phyloP scores from a whole-genome alignment of 2,797 vertebrate species.

The Clarias fuscus region DNA sequence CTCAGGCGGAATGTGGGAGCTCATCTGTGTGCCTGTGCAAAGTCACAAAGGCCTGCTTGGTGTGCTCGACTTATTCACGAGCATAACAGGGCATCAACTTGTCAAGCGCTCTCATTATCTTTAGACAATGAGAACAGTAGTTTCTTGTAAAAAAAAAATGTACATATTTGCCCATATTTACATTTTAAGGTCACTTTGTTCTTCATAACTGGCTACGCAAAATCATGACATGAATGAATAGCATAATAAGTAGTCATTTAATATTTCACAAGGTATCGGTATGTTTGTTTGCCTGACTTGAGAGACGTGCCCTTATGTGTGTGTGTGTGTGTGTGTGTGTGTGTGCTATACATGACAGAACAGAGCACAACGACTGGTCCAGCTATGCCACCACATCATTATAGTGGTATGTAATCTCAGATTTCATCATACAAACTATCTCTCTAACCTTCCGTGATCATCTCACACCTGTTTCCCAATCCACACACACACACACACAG shows the following conservation, averaged over 20 bases:
- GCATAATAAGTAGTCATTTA: constrained; percentile 14
- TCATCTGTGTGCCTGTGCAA: constrained; percentile 12
- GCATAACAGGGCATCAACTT: constrained; percentile 1
- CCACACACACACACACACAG: constrained; percentile 42
- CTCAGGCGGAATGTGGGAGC: not conserved
- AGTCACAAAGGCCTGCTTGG: not conserved
- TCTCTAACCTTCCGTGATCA: constrained; percentile 49
- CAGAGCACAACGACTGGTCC: constrained; percentile 55
- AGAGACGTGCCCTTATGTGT: not conserved
- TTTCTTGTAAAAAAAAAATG: not conserved
- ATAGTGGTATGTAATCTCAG: constrained; percentile 53
- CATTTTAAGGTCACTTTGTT: constrained; percentile 4
- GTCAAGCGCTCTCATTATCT: constrained; percentile 27
- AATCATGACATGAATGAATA: constrained; percentile 14
- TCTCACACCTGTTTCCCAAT: constrained; percentile 61
- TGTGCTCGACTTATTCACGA: constrained; percentile 9
- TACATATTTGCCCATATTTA: constrained; percentile 12
- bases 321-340: constrained; percentile 15
- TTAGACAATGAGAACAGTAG: constrained; percentile 15
- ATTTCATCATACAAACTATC: constrained; percentile 60
- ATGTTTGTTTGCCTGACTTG: constrained; percentile 10
- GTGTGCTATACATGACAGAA: constrained; percentile 39
- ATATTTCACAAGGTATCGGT: constrained; percentile 19
- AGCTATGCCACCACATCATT: constrained; percentile 58
- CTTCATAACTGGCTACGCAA: not conserved